Evolutionary conservation across 1,140 invertebrate species (phyloP).

Genomic region (Anthonomus grandis): DNA sequence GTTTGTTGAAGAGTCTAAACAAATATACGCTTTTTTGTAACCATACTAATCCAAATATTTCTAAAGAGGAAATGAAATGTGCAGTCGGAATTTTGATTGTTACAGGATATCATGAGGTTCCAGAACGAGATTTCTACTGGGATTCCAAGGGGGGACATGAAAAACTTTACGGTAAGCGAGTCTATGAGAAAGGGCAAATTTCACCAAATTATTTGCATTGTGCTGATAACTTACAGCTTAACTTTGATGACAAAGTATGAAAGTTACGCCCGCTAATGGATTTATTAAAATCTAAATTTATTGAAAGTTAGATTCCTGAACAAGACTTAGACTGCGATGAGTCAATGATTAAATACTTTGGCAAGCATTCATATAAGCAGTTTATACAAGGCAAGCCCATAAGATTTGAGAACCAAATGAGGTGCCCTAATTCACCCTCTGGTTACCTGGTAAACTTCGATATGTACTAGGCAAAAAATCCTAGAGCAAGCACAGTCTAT

Average conservation of each 20-base stretch:
- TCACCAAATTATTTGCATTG: conserved; percentile 31
- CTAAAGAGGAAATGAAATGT: background rate
- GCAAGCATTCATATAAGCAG: conserved; percentile 36
- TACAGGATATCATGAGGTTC: background rate
- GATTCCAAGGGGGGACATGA: background rate
- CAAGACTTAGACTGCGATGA: conserved; percentile 31
- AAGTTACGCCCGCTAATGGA: conserved; percentile 23
- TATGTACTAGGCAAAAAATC: conserved; percentile 36
- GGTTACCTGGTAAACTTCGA: conserved; percentile 35
- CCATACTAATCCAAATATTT: background rate
- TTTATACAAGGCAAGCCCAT: conserved; percentile 35
- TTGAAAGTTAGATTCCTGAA: conserved; percentile 11
- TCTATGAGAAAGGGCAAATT: background rate
- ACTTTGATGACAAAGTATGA: conserved; percentile 18
- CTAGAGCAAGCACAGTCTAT: conserved; percentile 5
- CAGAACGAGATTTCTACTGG: too few species aligned
- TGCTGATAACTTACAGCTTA: conserved; percentile 25
- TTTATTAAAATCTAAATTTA: conserved; percentile 22
- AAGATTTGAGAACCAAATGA: conserved; percentile 32
- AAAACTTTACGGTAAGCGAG: too few species aligned
- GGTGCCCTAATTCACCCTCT: conserved; percentile 21
- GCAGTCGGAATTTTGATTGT: background rate
- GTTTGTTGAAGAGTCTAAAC: too few species aligned
- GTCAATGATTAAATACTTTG: conserved; percentile 38
- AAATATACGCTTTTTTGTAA: background rate